Base-by-base conservation (phyloP, 1,140 invertebrate genomes). In the Neodiprion fabricii region DNA sequence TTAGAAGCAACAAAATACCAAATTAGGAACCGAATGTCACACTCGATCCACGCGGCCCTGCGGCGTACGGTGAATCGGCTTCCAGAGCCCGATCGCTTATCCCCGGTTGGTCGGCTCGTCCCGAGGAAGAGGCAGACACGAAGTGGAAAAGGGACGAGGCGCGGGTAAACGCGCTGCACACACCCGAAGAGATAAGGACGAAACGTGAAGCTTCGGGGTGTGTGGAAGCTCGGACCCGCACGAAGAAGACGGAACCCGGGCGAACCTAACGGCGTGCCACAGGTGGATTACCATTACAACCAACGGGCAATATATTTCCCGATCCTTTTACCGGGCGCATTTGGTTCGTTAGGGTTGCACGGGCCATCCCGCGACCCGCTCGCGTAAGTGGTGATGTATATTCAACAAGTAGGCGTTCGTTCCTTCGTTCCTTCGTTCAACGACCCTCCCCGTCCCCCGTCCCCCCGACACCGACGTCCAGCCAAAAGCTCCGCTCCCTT, bases 391-490 rank as follows among this genome's bases (percentile, higher is more conserved):
- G 69, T 74, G 76, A 75, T 77, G 76, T 77, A 77, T 77, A 77
- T 77, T 74, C 74, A 75, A 78, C 74, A 72, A 78, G 77, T 78
- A 78, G 77, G 77, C 77, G 77, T 78, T 75, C 67, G 73, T 68
- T 48, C 70, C 50, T 67, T 74, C 48, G n/a, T 65, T 71, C 40
- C 17, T 49, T 72, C 66, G 66, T 72, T 72, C 28, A 17, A 72
- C 14, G 28, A 47, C 53, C 14, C 67, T 69, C 47, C 40, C 47
- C 48, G 48, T 74, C 48, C 65, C 48, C 48, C 61, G 11, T 7
- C 21, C 14, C 67, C 40, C 5, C 53, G 5, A 61, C n/a, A 61
- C 53, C 53, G 4, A 17, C 28, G 28, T 3, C 28, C 70, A 14
- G 17, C 70, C 21, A 48, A 72, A 17, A 61, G 40, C 50, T 48